Percentiles rank a stretch among this genome's conserved stretches.
phyloP scores from a whole-genome alignment of 2,113 vertebrate species.

The Misgurnus anguillicaudatus region DNA sequence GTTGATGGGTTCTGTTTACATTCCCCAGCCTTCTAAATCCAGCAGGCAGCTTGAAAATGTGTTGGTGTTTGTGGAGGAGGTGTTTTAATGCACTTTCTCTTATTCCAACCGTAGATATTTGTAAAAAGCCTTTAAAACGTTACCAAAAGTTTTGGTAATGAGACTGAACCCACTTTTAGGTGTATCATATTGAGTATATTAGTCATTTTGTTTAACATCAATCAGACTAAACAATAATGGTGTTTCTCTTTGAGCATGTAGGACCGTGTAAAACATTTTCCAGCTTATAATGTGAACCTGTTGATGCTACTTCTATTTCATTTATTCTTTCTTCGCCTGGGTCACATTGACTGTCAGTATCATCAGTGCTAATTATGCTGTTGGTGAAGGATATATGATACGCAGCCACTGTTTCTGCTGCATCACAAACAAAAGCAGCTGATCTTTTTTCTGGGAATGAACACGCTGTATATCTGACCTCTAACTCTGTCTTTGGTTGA shows the following conservation, averaged over 20 bases:
- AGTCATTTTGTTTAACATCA: not conserved
- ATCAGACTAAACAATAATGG: not conserved
- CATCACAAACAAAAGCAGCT: conserved; percentile 45
- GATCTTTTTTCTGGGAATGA: conserved; percentile 55
- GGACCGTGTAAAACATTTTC: no score
- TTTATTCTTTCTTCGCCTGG: not conserved
- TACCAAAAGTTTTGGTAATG: not conserved
- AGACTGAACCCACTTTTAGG: not conserved
- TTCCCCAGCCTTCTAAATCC: no score
- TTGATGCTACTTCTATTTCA: not conserved
- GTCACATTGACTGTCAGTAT: conserved; percentile 38
- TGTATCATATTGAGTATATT: not conserved
- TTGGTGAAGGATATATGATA: conserved; percentile 50
- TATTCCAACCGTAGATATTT: conserved; percentile 18
- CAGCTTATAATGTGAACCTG: not conserved
- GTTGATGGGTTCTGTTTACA: no score
- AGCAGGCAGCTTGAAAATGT: no score
- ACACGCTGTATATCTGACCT: conserved; percentile 43
- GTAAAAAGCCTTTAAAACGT: not conserved
- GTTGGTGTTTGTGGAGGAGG: no score
- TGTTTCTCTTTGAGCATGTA: not conserved
- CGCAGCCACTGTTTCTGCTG: conserved; percentile 9
- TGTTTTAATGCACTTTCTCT: not conserved
- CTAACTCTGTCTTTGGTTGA: conserved; percentile 32
- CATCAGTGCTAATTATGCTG: conserved; percentile 51